phyloP scores from a whole-genome alignment of 2,888 invertebrate species.

The Ceraclea dissimilis region DNA sequence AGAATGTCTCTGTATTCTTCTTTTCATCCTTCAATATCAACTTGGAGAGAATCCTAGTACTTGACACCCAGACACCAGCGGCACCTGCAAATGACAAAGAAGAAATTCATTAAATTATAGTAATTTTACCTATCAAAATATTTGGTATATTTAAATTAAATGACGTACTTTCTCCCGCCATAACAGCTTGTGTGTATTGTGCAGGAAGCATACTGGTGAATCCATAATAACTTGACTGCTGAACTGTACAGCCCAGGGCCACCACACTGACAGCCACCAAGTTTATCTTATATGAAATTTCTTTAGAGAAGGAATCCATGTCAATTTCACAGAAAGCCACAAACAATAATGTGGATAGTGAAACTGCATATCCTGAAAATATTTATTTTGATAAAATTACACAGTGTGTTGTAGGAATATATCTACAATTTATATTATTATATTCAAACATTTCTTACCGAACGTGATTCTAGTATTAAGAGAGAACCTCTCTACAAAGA shows the following conservation, averaged over 20 bases:
- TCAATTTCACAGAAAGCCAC: constrained; percentile 82
- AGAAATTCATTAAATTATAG: neutral
- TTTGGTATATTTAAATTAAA: no score
- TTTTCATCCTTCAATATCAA: constrained; percentile 67
- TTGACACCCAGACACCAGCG: constrained; percentile 80
- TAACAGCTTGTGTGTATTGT: constrained; percentile 86
- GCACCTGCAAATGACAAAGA: constrained; percentile 51
- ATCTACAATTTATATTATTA: no score
- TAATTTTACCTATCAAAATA: no score
- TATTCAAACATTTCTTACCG: constrained; percentile 44
- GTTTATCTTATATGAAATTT: constrained; percentile 77
- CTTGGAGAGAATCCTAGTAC: constrained; percentile 79
- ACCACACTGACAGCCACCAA: constrained; percentile 77
- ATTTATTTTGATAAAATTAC: neutral
- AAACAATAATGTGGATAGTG: constrained; percentile 72
- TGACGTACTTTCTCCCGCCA: constrained; percentile 83
- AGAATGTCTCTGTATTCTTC: constrained; percentile 81
- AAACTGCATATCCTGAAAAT: constrained; percentile 64
- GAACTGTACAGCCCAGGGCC: constrained; percentile 85
- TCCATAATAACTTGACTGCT: constrained; percentile 91
- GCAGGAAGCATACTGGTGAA: constrained; percentile 88
- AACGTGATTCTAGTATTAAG: constrained; percentile 80
- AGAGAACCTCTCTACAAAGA: constrained; percentile 73
- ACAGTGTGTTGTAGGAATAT: no score
- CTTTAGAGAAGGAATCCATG: constrained; percentile 71